Base-by-base conservation (phyloP, 2,797 vertebrate species). In the Dipus sagitta region DNA sequence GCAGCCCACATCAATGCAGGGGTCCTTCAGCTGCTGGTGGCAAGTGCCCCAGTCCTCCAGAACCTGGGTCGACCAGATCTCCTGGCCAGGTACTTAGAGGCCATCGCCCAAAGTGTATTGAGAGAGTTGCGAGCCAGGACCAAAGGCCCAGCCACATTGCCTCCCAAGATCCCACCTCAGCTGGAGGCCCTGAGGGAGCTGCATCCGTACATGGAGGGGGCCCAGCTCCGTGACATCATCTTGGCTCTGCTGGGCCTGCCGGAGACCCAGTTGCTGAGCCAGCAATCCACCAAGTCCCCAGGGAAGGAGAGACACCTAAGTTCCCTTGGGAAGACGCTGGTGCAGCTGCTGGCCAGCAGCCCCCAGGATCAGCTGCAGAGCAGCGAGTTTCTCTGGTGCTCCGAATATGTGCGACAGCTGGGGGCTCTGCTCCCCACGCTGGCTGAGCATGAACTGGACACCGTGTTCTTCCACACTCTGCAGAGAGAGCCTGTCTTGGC, bases 241-340 rank as follows among this genome's bases (percentile, higher is more conserved):
- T 98, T 98, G 67, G 96, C 98, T 54, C 96, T 99, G 97, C 98
- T 99, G 3, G 97, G 96, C 8, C 98, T 99, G 64, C 99, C 99
- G 6, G 97, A 98, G 71, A 95, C 95, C 82, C 97, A 90, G 64
- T 97, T 99, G 24, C 96, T 98, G 89, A 47, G 64, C 74, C 92
- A 81, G 24, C 93, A 78, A 67, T 71, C 96, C 15, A 76, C 96
- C 0, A 75, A 92, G 77, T 86, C 38, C 4, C 38, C 81, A 0
- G 77, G 74, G 60, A 84, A 92, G 20, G 93, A 96, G 8, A 97
- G 96, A 3, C 95, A 97, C 1, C 97, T 99, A 30, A 99, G 98
- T 21, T n/a, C 94, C 21, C 99, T 99, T 0, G 99, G 99, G 2
- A 94, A 96, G 2, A 96, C 98, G 17, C 98, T 99, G 24, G 97